Evolutionary conservation across 2,888 invertebrate species (phyloP), one percentile per base, ranked within the genome.

Genomic region (Phyllotreta striolata): DNA sequence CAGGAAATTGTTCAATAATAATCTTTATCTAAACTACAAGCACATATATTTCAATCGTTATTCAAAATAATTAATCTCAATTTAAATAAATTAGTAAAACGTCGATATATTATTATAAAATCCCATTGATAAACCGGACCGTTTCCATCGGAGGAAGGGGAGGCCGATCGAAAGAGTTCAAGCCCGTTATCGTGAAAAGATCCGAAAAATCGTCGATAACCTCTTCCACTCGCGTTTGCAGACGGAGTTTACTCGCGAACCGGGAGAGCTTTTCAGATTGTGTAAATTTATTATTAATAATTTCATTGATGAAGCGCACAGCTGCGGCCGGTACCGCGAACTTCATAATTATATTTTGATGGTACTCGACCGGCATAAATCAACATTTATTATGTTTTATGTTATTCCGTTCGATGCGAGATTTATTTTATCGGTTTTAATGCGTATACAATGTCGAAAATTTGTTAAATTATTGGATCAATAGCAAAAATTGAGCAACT

Each of bases 1-100:
- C 71, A 71, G 72, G 70, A 72, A 72, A 70, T 71, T 67, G 68
- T 71, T 70, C 67, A 70, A 68, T 70, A 65, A 64, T 66, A 63
- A 70, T 66, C 54, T 65, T 37, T 58, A 47, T 49, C 39, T 58
- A 3, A 8, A 51, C 24, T 24, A 24, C 24, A 24, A 24, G 24
- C 24, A 43, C 43, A 51, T 12, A 44, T 60, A 59, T 52, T 59
- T 60, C 60, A 49, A 60, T 55, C 46, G 39, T 13, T 55, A 55
- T 41, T 43, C 9, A 61, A 24, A 61, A 55, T 61, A 61, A 61
- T 55, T 61, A 61, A 61, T 61, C 55, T 60, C 52, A 60, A 60
- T 60, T 60, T 49, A 52, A 60, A 60, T 60, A 60, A 60, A 60
- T 60, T 60, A 60, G 60, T 60, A 38, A 52, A 3, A 24, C 24